A percentile compares a stretch with the other conserved stretches of the same genome.
These are phyloP conservation scores for Himantopus leucocephalus DNA, from an alignment of 2,113 vertebrate species.

Conservation along the genomic window DNA sequence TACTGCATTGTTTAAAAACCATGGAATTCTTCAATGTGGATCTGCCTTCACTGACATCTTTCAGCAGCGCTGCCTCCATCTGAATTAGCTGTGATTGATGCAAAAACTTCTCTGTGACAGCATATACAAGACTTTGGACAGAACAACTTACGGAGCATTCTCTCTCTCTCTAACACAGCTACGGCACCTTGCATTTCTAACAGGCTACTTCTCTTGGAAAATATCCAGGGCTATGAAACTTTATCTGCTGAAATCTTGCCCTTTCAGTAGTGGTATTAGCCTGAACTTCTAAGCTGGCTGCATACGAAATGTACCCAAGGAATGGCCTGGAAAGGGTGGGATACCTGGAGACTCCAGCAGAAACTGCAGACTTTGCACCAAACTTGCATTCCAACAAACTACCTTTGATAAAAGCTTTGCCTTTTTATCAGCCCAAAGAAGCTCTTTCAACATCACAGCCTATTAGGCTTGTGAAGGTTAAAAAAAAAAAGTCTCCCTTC, in stretches of 20 bases:
- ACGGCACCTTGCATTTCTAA: not conserved
- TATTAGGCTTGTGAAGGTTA: fast-evolving
- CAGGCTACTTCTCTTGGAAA: not conserved
- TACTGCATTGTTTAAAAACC: not conserved
- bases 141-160: not conserved
- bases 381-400: not conserved
- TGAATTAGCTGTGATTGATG: not conserved
- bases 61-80: not conserved
- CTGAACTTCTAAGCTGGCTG: not conserved
- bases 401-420: not conserved
- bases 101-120: not conserved
- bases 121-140: not conserved
- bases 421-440: not conserved
- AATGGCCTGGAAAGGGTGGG: not conserved
- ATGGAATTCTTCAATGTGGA: not conserved
- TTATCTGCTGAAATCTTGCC: not conserved
- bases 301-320: not conserved
- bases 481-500: not conserved
- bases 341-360: not conserved
- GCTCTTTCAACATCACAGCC: not conserved
- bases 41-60: not conserved
- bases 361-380: not conserved
- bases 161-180: not conserved
- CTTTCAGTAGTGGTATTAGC: not conserved
- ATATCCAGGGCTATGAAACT: not conserved